Conservation (phyloP, 2,113 vertebrate genomes). For the Callipepla californica region DNA sequence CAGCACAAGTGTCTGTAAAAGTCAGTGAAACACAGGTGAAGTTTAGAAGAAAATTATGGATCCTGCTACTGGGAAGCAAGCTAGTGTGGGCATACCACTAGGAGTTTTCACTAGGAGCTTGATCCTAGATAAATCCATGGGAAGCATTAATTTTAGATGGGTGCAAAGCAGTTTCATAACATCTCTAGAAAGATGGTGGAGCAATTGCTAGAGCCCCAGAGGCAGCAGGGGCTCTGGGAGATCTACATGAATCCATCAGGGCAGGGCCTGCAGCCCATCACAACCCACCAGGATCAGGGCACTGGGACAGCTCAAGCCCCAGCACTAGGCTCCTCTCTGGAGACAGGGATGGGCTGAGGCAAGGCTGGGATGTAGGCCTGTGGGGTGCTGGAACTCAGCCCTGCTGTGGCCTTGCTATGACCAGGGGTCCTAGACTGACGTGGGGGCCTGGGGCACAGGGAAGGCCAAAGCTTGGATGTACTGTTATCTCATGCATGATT, state of each 20-base stretch:
- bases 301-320: not conserved
- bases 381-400: not conserved
- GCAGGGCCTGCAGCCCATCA: too few species aligned
- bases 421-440: rapidly evolving
- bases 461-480: not conserved
- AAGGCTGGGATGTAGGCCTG: not conserved
- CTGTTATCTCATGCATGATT: not conserved
- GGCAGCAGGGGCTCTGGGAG: not conserved
- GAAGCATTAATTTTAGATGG: not conserved
- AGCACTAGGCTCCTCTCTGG: rapidly evolving
- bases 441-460: not conserved
- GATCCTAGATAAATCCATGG: not conserved
- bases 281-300: rapidly evolving
- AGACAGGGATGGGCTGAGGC: rapidly evolving
- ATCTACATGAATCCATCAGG: rapidly evolving
- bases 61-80: not conserved
- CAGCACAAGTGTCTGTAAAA: conserved; percentile 16
- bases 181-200: not conserved
- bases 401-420: rapidly evolving
- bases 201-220: rapidly evolving
- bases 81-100: not conserved
- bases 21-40: not conserved
- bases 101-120: not conserved
- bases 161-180: rapidly evolving
- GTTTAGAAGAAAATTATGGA: not conserved